These are phyloP conservation scores for Monodelphis domestica DNA, from an alignment of 2,797 vertebrate species.

Conservation along the genomic window DNA sequence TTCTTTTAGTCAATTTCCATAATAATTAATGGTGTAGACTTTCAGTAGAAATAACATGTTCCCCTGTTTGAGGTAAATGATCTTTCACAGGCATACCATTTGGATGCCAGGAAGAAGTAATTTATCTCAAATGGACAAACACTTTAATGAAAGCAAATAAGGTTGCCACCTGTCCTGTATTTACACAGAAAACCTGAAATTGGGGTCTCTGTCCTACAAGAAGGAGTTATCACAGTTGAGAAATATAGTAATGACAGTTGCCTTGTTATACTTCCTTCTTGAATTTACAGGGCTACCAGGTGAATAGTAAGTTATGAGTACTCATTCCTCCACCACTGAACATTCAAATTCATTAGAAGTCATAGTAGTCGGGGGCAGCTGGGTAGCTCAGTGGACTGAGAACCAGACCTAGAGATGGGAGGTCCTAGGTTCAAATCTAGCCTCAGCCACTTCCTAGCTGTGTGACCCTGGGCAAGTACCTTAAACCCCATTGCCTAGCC, in stretches of 20 bases:
- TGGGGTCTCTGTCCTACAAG: constrained; percentile 60
- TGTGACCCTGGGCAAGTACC: no score
- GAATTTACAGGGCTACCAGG: not conserved
- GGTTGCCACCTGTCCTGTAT: constrained; percentile 78
- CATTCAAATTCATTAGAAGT: not conserved
- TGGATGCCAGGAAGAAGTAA: constrained; percentile 74
- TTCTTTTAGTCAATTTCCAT: constrained; percentile 49
- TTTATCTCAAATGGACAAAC: constrained; percentile 78
- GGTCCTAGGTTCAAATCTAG: no score
- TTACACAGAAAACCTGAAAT: constrained; percentile 65
- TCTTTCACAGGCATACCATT: constrained; percentile 80
- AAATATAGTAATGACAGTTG: constrained; percentile 14
- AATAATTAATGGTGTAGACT: constrained; percentile 71
- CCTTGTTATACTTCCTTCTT: not conserved
- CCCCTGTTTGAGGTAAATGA: constrained; percentile 81
- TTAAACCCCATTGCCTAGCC: no score
- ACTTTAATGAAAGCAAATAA: constrained; percentile 70
- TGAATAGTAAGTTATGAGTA: not conserved
- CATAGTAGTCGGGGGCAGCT: no score
- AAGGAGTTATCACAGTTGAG: constrained; percentile 55
- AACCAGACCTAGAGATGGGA: no score
- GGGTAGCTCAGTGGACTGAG: no score
- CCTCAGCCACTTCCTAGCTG: no score
- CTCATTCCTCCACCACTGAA: not conserved
- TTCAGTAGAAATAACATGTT: constrained; percentile 62